A percentile compares a stretch with the other conserved stretches of the same genome.
Evolutionary conservation across 2,797 vertebrate species (phyloP).

Genomic region (Philypnodon macrostomus): DNA sequence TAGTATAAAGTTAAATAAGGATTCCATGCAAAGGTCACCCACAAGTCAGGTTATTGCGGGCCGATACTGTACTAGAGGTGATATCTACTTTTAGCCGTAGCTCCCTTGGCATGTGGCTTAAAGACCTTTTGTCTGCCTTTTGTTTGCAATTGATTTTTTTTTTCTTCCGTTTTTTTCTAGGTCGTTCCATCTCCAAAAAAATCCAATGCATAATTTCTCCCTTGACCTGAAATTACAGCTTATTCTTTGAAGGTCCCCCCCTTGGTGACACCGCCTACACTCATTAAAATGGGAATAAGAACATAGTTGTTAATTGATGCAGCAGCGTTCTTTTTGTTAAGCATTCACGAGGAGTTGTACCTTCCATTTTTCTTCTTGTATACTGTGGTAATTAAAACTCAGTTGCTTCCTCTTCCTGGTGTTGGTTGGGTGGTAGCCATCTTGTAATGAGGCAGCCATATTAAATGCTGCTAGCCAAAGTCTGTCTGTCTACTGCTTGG

Average conservation of each 20-base stretch:
- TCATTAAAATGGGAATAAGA: slow-evolving; percentile 29
- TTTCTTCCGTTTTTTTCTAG: background rate
- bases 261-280: slow-evolving; percentile 1
- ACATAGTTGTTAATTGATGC: slow-evolving; percentile 31
- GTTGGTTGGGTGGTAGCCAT: slow-evolving; percentile 62
- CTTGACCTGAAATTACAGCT: background rate
- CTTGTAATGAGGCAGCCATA: slow-evolving; percentile 51
- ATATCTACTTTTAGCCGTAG: slow-evolving; percentile 66
- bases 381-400: slow-evolving; percentile 69
- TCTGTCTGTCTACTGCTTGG: too few species aligned
- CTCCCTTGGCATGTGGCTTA: slow-evolving; percentile 65
- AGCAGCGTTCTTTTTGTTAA: slow-evolving; percentile 39
- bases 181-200: background rate
- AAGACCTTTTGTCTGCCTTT: slow-evolving; percentile 42
- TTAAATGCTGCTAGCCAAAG: slow-evolving; percentile 50
- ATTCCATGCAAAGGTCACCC: background rate
- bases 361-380: slow-evolving; percentile 53
- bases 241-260: background rate
- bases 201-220: background rate
- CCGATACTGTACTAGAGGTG: slow-evolving; percentile 54
- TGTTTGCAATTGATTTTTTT: background rate
- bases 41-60: slow-evolving; percentile 19
- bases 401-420: slow-evolving; percentile 45
- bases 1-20: slow-evolving; percentile 31
- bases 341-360: slow-evolving; percentile 30